A percentile compares a stretch with the other conserved stretches of the same genome.
These are phyloP conservation scores for Ceyx cyanopectus DNA, from an alignment of 2,113 vertebrate genomes.

Conservation along the genomic window DNA sequence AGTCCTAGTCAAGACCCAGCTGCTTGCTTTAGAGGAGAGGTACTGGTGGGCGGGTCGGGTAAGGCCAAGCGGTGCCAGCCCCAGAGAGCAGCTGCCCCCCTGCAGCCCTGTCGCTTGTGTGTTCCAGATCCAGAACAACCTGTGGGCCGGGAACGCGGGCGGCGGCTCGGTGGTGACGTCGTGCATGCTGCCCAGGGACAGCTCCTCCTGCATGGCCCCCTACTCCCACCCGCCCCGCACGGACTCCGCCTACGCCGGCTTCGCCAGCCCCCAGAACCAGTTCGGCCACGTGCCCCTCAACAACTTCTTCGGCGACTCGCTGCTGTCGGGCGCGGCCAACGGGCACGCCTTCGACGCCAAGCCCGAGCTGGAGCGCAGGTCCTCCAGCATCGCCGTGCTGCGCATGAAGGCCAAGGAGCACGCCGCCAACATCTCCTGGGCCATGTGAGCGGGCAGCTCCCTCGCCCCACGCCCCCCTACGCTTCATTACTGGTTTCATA, in stretches of 20 bases:
- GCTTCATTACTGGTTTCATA: neutral
- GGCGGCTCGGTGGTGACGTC: slow-evolving; percentile 91
- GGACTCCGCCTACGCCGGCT: slow-evolving; percentile 92
- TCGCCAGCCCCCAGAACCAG: slow-evolving; percentile 96
- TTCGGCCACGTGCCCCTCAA: slow-evolving; percentile 94
- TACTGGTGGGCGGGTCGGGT: neutral
- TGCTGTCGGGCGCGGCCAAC: slow-evolving; percentile 86
- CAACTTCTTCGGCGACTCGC: slow-evolving; percentile 97
- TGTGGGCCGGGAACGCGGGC: slow-evolving; percentile 90
- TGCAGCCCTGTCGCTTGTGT: too few relatives aligned
- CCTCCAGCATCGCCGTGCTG: slow-evolving; percentile 97
- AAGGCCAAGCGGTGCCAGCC: neutral
- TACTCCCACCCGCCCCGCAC: slow-evolving; percentile 91
- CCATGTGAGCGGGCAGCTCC: slow-evolving; percentile 74
- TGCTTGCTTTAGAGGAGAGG: neutral
- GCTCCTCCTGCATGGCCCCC: slow-evolving; percentile 92
- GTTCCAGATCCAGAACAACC: slow-evolving; percentile 94
- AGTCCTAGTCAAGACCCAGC: neutral
- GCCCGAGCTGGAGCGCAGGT: slow-evolving; percentile 95
- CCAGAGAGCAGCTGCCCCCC: too few relatives aligned
- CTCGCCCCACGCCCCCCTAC: too few relatives aligned
- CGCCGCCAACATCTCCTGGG: slow-evolving; percentile 98
- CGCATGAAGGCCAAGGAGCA: slow-evolving; percentile 99
- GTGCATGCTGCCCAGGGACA: slow-evolving; percentile 93
- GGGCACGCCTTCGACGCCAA: slow-evolving; percentile 94